Evolutionary conservation across 1,140 invertebrate species (phyloP), one percentile per base, ranked within the genome.

Genomic region (Cryptotermes secundus): DNA sequence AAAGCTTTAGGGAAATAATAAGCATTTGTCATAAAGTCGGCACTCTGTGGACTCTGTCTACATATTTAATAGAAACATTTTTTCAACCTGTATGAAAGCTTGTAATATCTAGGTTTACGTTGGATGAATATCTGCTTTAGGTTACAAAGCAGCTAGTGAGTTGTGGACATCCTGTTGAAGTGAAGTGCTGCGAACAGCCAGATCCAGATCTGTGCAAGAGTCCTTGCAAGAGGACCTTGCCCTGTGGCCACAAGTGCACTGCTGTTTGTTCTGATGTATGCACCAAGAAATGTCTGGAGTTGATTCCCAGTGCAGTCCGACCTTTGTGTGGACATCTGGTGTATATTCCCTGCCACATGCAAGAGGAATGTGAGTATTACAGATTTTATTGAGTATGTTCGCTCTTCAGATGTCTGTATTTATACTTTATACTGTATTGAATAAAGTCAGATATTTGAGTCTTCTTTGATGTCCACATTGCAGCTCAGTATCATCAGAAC

Each of bases 201-300:
- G 86, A 83, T 10, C 86, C 87, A 16, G 81, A 79, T 6, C 34
- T 87, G 24, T 92, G 92, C 84, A 87, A 38, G 9, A 38, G 84
- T 34, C 86, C 84, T 72, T 92, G 92, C 85, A 87, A 87, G 35
- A 87, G 88, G 19, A 59, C 42, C 1, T 83, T 92, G 79, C 7
- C 85, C 16, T 92, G 92, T 87, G 91, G 91, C 0, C 91, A 92
- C 86, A 38, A 34, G 1, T 92, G 91, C 87, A 85, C 26, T 14
- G 86, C 86, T 1, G 84, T 81, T 49, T 92, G 92, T 86, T 86
- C 84, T 19, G 86, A 88, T 9, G 34, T 31, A 0, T 92, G 91
- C 82, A 89, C 89, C 35, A 53, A 42, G 38, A 42, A 31, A n/a
- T 92, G 91, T 85, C 86, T 79, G 10, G 86, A 85, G 65, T 81